phyloP scores from a whole-genome alignment of 2,888 invertebrate species.

The Ichneumon xanthorius region DNA sequence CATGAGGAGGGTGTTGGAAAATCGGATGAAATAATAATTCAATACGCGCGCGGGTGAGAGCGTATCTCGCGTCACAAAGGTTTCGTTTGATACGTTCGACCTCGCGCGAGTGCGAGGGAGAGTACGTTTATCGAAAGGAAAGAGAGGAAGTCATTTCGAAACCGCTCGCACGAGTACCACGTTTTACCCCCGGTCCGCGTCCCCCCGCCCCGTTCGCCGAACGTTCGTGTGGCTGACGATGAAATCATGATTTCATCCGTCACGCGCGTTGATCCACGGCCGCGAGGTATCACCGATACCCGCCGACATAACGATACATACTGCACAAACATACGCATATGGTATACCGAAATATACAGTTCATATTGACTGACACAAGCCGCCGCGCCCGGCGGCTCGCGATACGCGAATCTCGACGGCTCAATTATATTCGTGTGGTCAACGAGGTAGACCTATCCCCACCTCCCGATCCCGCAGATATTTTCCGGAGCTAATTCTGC shows the following conservation, averaged over 20 bases:
- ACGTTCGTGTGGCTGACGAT: slow-evolving; percentile 63
- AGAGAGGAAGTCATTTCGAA: slow-evolving; percentile 64
- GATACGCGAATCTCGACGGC: slow-evolving; percentile 39
- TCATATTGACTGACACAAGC: slow-evolving; percentile 58
- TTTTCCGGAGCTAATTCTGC: slow-evolving; percentile 20
- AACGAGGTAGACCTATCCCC: slow-evolving; percentile 29
- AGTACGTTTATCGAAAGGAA: slow-evolving; percentile 27
- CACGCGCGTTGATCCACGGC: slow-evolving; percentile 58
- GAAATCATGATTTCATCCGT: slow-evolving; percentile 69
- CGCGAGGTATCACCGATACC: slow-evolving; percentile 17
- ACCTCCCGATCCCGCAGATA: slow-evolving; percentile 19
- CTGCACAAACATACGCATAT: slow-evolving; percentile 46
- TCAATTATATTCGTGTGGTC: slow-evolving; percentile 50
- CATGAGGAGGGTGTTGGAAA: slow-evolving; percentile 62
- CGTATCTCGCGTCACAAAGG: slow-evolving; percentile 67
- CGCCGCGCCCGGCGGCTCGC: background rate
- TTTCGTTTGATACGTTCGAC: slow-evolving; percentile 65
- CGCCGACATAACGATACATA: slow-evolving; percentile 30
- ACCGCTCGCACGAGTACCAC: slow-evolving; percentile 57
- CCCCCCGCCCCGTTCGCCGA: slow-evolving; percentile 44
- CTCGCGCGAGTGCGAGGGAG: slow-evolving; percentile 15
- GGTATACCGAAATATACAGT: slow-evolving; percentile 26
- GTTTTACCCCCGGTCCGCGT: slow-evolving; percentile 36
- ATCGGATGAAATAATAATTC: slow-evolving; percentile 69
- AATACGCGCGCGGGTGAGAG: slow-evolving; percentile 61